Evolutionary conservation across 2,113 vertebrate species (phyloP), one percentile per base, ranked within the genome.

Genomic region (Tachysurus vachellii): DNA sequence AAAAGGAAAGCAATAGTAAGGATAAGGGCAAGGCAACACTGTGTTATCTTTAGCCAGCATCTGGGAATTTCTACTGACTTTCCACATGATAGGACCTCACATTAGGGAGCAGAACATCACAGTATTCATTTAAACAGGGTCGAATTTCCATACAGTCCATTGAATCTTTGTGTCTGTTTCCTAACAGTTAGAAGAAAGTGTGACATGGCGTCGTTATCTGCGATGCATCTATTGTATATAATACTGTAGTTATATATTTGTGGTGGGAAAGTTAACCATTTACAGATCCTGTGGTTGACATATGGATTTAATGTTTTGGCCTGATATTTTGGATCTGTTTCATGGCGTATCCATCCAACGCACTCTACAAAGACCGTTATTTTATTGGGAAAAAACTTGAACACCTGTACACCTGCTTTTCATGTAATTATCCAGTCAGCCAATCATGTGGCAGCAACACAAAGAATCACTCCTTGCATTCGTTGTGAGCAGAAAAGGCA

Each of bases 11-110:
- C 31, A 89, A 59, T 59, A 70, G 81, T 26, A 23, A 76, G 62
- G 50, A 73, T 54, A 36, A 66, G 64, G 31, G 50, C 77, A 71
- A 59, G 79, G 62, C 57, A 66, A 44, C 75, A 57, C 64, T 31
- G 31, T 87, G 54, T 82, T 82, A 82, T 73, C 68, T 76, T 87
- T 87, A 87, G 68, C 68, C 80, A 82, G 57, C 68, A 76, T 82
- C 68, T 87, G 79, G 68, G 56, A 87, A 31, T 42, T 80, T 86
- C 75, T 31, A 80, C 56, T 77, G 59, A 64, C 17, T 86, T 82
- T 86, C 85, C 80, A 82, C 82, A 86, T 87, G 80, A 87, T 82
- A 62, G 68, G 80, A 87, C 56, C 62, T 62, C 56, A 83, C 56
- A 83, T 87, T 76, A 76, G 80, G 57, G n/a, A 87, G 61, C 28